A percentile compares a stretch with the other conserved stretches of the same genome.
Evolutionary conservation across 2,113 vertebrate genomes (phyloP).

Genomic region (Rhinolophus ferrumequinum): DNA sequence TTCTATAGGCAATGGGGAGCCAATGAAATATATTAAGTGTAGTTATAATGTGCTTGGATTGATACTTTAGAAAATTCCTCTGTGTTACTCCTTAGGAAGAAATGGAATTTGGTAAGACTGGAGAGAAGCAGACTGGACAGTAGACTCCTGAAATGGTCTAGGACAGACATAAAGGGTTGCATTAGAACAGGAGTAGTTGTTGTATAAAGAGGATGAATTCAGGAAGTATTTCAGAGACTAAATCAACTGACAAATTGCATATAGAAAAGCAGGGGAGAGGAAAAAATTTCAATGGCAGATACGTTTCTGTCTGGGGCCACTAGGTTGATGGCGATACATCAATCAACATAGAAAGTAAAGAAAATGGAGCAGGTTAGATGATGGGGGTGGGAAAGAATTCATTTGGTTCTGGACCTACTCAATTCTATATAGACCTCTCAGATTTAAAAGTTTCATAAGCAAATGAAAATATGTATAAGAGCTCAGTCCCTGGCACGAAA

Average conservation of each 20-base stretch:
- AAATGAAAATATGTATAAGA: neutral
- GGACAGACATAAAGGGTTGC: neutral
- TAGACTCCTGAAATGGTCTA: neutral
- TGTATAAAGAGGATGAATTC: neutral
- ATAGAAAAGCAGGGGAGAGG: neutral
- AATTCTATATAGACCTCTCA: neutral
- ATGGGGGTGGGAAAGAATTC: neutral
- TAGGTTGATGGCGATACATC: neutral
- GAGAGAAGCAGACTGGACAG: neutral
- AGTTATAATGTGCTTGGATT: neutral
- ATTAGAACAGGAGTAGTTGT: neutral
- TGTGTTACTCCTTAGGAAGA: neutral
- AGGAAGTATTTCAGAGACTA: neutral
- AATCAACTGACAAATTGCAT: neutral
- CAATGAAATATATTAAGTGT: neutral
- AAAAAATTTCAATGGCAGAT: neutral
- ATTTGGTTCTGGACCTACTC: neutral
- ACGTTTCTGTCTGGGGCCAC: neutral
- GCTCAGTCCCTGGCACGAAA: neutral
- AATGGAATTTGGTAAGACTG: neutral
- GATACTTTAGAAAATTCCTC: neutral
- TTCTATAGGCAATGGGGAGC: neutral
- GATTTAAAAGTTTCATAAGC: slow-evolving; percentile 13
- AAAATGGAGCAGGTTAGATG: neutral
- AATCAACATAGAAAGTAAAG: neutral